Evolutionary conservation across 2,797 vertebrate species (phyloP), one percentile per base, ranked within the genome.

Genomic region (Phrynocephalus forsythii): DNA sequence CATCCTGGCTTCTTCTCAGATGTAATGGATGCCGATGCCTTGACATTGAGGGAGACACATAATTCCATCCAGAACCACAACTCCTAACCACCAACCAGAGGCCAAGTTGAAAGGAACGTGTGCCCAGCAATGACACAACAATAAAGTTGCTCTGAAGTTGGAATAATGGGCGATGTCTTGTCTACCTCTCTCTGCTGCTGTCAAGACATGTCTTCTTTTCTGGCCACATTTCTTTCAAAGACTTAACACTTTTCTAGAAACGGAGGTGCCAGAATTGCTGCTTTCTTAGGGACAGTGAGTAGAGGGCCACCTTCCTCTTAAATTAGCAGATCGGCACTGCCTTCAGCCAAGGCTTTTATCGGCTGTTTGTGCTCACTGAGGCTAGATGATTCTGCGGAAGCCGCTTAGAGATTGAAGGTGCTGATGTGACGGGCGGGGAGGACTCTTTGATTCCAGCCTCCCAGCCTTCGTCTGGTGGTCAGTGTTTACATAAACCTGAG

Each of bases 401-500:
- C 92, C 91, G 93, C 95, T 96, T 94, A 87, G 95, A 96, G 96
- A 96, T 96, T 95, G 96, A 95, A 95, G 96, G 93, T 66, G 0
- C 89, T 91, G 94, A 95, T 96, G 96, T 96, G 96, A 96, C 95
- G 95, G 91, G 93, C 95, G 95, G 91, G 93, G 95, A 50, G 75
- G 3, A 30, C 91, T 90, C 96, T 97, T 97, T 97, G 96, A 97
- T 96, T 96, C 93, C 89, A 87, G 88, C 87, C 93, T 94, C 94
- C 90, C 95, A 95, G 93, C 94, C 91, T 78, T 94, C 94, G 95
- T 94, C 92, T 93, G 93, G 88, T 83, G 92, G 95, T 88, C 93
- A 91, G 89, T 96, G 96, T 97, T 97, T 97, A 96, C 89, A 94
- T 95, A 96, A 96, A 97, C 96, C 95, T 95, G 95, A 96, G 96